Base-by-base conservation (phyloP, 2,888 invertebrate genomes). In the Dyspetes luteomarginatus region DNA sequence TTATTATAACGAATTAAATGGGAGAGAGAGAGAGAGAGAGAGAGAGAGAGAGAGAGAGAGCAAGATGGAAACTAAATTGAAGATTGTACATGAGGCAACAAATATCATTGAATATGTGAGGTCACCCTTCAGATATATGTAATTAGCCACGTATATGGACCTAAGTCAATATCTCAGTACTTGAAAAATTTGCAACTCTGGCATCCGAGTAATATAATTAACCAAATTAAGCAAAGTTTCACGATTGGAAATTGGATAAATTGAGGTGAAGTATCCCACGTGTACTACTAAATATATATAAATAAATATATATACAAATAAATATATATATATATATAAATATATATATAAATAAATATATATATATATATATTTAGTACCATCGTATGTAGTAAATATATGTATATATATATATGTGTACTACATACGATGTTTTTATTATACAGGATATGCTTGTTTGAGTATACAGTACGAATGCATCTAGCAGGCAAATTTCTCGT, bases 401-500 rank as follows among this genome's bases (percentile, higher is more conserved):
- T n/a, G n/a, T n/a, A n/a, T n/a, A 36, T 36, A 36, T 12, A 36
- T 12, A 36, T 36, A 28, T 28, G 28, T 28, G 12, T 36, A 36
- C 12, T 12, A 36, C 36, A 36, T 36, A 36, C 36, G 36, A 12
- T 36, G 12, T 36, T 12, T 36, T 12, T 36, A 12, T 12, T 0
- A 36, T 36, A 36, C 9, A 36, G 5, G n/a, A 17, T 12, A 2
- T 43, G 17, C 17, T 9, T 28, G 17, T 17, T 43, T 43, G 64
- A 67, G 64, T 65, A 65, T 71, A 26, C 52, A 60, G 73, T 36
- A 52, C 60, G 45, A 73, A 62, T 73, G 30, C 62, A 78, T 62
- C 52, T 43, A 60, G 55, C 73, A 30, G 60, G 36, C n/a, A 68
- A 73, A 73, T 67, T 78, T 78, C 60, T 68, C 60, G 43, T 68